These are phyloP conservation scores for Melanotaenia trifasciata DNA, from an alignment of 2,797 vertebrate species.

Conservation along the genomic window DNA sequence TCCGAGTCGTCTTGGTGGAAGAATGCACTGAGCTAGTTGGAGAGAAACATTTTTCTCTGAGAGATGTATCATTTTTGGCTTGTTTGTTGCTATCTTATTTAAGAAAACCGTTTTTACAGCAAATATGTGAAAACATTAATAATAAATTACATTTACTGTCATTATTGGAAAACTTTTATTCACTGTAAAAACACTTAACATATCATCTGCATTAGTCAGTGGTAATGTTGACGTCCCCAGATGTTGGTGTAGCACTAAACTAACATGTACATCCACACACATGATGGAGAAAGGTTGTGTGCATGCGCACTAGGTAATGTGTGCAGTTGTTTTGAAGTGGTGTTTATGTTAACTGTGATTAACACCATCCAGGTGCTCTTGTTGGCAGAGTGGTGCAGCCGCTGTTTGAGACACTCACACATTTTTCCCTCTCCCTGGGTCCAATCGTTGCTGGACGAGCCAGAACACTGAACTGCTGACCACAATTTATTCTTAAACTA, in stretches of 20 bases:
- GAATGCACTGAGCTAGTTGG: not conserved
- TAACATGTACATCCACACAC: constrained; percentile 37
- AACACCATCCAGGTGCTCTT: constrained; percentile 94
- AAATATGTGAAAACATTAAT: not conserved
- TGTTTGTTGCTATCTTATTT: not conserved
- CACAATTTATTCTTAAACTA: constrained; percentile 85
- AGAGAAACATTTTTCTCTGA: not conserved
- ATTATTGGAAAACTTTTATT: not conserved
- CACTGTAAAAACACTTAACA: not conserved
- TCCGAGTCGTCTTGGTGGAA: not conserved
- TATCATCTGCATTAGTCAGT: not conserved
- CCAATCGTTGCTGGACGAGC: constrained; percentile 77
- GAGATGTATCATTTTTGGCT: not conserved
- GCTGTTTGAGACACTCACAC: constrained; percentile 82
- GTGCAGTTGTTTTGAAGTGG: constrained; percentile 76
- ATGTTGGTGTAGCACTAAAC: constrained; percentile 42
- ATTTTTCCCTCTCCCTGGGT: constrained; percentile 80
- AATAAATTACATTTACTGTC: not conserved
- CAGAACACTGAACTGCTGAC: constrained; percentile 85
- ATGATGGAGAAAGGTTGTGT: constrained; percentile 38
- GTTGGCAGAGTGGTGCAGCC: constrained; percentile 82
- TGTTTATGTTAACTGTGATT: constrained; percentile 95
- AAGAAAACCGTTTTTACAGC: not conserved
- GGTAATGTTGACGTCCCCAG: constrained; percentile 26
- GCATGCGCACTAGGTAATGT: constrained; percentile 38